Percentiles rank a stretch among this genome's conserved stretches.
These are phyloP conservation scores for Andricus quercusramuli DNA, from an alignment of 2,888 invertebrate genomes.

Conservation along the genomic window DNA sequence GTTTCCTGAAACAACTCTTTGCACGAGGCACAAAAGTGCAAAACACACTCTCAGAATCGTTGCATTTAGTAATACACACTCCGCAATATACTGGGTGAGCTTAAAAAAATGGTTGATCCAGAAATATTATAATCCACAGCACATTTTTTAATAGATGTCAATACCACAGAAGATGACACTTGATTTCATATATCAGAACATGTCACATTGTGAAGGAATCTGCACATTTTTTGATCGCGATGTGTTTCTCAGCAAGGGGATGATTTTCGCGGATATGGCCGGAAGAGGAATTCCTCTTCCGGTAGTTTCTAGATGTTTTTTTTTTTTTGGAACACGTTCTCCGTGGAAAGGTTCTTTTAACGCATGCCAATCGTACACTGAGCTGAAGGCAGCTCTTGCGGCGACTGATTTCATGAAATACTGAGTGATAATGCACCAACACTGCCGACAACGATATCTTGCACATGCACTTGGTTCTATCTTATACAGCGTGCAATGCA, in stretches of 20 bases:
- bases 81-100: background rate
- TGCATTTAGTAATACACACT: constrained; percentile 13
- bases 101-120: too few species aligned
- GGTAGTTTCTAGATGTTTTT: background rate
- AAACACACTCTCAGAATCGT: constrained; percentile 11
- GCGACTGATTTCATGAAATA: constrained; percentile 75
- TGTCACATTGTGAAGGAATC: background rate
- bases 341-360: constrained; percentile 60
- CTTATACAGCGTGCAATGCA: constrained; percentile 56
- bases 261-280: constrained; percentile 10
- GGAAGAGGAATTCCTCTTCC: constrained; percentile 30
- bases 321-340: constrained; percentile 2
- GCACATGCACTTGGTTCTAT: constrained; percentile 59
- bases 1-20: constrained; percentile 36
- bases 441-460: constrained; percentile 58
- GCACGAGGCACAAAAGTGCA: constrained; percentile 18
- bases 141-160: background rate
- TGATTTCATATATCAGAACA: background rate
- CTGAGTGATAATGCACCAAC: constrained; percentile 62
- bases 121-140: background rate
- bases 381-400: constrained; percentile 66
- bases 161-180: background rate
- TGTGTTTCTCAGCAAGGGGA: too few species aligned
- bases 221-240: background rate
- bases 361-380: constrained; percentile 63